Percentiles rank a stretch among this genome's conserved stretches.
These are phyloP conservation scores for Denticeps clupeoides DNA, from an alignment of 2,797 vertebrate genomes.

Conservation along the genomic window DNA sequence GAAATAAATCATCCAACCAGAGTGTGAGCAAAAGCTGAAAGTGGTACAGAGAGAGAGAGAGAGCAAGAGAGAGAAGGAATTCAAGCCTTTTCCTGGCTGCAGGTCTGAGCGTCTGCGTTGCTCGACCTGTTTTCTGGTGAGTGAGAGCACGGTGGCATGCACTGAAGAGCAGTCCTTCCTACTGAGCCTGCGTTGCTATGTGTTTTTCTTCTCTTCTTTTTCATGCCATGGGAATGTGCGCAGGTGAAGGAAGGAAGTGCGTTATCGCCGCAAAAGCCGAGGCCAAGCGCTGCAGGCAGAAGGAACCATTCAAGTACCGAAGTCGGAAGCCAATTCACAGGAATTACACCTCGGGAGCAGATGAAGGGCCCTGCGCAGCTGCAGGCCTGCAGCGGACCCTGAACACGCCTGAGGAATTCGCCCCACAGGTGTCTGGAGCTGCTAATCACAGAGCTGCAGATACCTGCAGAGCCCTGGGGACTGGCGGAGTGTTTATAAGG, in stretches of 20 bases:
- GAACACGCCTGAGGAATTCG: constrained; percentile 11
- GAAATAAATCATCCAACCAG: constrained; percentile 74
- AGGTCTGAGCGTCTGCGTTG: background rate
- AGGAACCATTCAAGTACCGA: background rate
- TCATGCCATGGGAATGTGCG: constrained; percentile 11
- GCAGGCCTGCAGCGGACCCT: constrained; percentile 1
- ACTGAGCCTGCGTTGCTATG: background rate
- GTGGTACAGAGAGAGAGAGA: constrained; percentile 5
- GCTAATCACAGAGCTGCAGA: background rate
- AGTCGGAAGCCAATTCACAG: constrained; percentile 13
- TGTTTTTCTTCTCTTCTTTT: background rate
- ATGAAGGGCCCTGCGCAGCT: constrained; percentile 7
- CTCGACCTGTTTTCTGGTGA: background rate
- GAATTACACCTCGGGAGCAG: constrained; percentile 6
- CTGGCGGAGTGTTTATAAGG: background rate
- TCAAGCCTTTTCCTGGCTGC: constrained; percentile 20
- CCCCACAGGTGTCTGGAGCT: constrained; percentile 1
- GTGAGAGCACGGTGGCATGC: background rate
- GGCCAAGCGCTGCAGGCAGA: constrained; percentile 15
- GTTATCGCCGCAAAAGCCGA: constrained; percentile 22
- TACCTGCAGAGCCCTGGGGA: background rate
- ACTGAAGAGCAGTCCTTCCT: background rate
- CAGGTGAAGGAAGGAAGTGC: constrained; percentile 29
- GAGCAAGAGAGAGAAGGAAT: constrained; percentile 3
- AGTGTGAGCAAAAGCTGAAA: background rate